Evolutionary conservation across 2,888 invertebrate species (phyloP), one percentile per base, ranked within the genome.

Genomic region (Eugnorisma glareosa): DNA sequence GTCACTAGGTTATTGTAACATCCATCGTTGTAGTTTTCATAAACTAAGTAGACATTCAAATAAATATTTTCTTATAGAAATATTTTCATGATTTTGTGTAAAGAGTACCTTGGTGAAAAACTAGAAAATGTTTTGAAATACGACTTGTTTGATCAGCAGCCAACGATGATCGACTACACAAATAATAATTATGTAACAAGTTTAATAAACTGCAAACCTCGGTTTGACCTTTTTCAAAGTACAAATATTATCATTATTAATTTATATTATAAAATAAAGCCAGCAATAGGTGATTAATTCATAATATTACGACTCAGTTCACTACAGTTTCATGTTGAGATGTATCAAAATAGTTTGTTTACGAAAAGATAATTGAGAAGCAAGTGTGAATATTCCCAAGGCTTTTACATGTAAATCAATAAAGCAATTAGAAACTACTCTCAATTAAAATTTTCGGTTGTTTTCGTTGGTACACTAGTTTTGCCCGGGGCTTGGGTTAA

Each of bases 331-430:
- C 21, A 7, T 51, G 21, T 11, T 51, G 24, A 35, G 24, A 51
- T 37, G n/a, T 63, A 8, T 35, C 63, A 37, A 70, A 70, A 77
- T 77, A 45, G 15, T 54, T 0, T 37, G 28, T 35, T 43, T 11
- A 37, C 0, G 7, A 57, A 57, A 48, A 10, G 18, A 8, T 63
- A 74, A 54, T 74, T 48, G 4, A 40, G 37, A 48, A 67, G 51
- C 67, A 74, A 35, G 40, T 81, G 81, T 67, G 54, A 68, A 64
- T 43, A 75, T 75, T 81, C 63, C 63, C 75, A 68, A 35, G 63
- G 40, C 40, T 73, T 63, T 63, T 18, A 57, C 24, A 48, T 21
- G 40, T 21, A 48, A 43, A 64, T 63, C 61, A 68, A 73, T 73
- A 79, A 61, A 67, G 10, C 37, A 81, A 73, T 79, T 48, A 45